Percentiles rank a stretch among this genome's conserved stretches.
phyloP scores from a whole-genome alignment of 2,113 vertebrate species.

The Phalacrocorax pelagicus region DNA sequence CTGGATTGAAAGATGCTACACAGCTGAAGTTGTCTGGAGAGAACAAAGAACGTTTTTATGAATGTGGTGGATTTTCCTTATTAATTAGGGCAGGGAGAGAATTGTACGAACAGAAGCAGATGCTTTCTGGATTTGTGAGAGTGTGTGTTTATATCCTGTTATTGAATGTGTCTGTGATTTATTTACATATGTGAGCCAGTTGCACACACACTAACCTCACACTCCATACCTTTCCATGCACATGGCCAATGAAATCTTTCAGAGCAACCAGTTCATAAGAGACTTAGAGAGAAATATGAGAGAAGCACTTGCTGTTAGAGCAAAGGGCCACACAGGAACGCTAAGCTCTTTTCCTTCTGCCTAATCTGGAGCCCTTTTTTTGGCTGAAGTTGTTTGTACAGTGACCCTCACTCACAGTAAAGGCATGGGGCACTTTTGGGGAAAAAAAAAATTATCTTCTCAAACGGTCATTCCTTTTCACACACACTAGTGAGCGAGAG shows the following conservation, averaged over 20 bases:
- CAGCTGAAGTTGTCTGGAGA: neutral
- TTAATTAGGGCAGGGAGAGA: neutral
- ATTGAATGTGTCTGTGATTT: neutral
- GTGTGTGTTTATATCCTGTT: neutral
- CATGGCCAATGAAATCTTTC: neutral
- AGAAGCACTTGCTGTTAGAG: neutral
- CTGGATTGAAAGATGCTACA: neutral
- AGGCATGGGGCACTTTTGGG: rapidly evolving
- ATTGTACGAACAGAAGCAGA: neutral
- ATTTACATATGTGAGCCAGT: neutral
- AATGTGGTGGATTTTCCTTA: neutral
- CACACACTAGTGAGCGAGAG: neutral
- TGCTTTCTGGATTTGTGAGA: neutral
- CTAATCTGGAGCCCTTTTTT: neutral
- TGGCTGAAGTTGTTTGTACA: neutral
- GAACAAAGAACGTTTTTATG: slow-evolving; percentile 20
- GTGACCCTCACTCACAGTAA: neutral
- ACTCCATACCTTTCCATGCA: neutral
- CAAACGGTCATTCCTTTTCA: neutral
- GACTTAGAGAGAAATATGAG: neutral
- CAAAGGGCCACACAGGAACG: neutral
- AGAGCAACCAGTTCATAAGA: neutral
- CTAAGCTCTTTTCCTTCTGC: neutral
- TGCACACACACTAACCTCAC: neutral
- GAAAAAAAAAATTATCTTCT: neutral